A percentile compares a stretch with the other conserved stretches of the same genome.
These are phyloP conservation scores for Thaumatotibia leucotreta DNA, from an alignment of 1,140 invertebrate genomes.

Conservation along the genomic window DNA sequence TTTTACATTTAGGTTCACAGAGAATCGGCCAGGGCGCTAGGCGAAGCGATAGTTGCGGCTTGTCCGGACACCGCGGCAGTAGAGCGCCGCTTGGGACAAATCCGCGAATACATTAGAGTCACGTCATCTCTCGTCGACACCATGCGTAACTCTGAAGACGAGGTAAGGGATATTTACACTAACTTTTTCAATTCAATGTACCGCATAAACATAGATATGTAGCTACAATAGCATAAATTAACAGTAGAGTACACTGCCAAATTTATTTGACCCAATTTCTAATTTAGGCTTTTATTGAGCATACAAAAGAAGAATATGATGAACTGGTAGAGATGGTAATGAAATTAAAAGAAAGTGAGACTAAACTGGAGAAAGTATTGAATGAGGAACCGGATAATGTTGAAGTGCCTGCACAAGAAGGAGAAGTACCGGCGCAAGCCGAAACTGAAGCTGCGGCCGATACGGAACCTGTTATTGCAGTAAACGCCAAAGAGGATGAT, in stretches of 20 bases:
- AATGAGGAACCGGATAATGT: slow-evolving; percentile 44
- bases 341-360: slow-evolving; percentile 73
- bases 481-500: slow-evolving; percentile 32
- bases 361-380: slow-evolving; percentile 59
- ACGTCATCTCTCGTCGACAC: slow-evolving; percentile 80
- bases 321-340: slow-evolving; percentile 69
- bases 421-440: neutral
- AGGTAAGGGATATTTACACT: too few relatives aligned
- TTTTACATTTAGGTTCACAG: slow-evolving; percentile 48
- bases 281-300: slow-evolving; percentile 70
- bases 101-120: slow-evolving; percentile 79
- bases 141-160: slow-evolving; percentile 78
- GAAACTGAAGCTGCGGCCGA: slow-evolving; percentile 2
- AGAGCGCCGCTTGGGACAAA: slow-evolving; percentile 78
- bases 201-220: neutral
- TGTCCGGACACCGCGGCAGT: slow-evolving; percentile 77
- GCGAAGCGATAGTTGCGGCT: slow-evolving; percentile 65
- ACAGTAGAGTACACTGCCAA: neutral
- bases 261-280: slow-evolving; percentile 29
- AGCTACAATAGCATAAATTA: neutral
- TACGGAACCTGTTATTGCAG: slow-evolving; percentile 21
- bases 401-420: slow-evolving; percentile 45
- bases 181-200: too few relatives aligned
- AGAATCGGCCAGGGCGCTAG: slow-evolving; percentile 59
- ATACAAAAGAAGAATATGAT: slow-evolving; percentile 72